Evolutionary conservation across 2,113 vertebrate species (phyloP).

Genomic region (Erythrolamprus reginae): DNA sequence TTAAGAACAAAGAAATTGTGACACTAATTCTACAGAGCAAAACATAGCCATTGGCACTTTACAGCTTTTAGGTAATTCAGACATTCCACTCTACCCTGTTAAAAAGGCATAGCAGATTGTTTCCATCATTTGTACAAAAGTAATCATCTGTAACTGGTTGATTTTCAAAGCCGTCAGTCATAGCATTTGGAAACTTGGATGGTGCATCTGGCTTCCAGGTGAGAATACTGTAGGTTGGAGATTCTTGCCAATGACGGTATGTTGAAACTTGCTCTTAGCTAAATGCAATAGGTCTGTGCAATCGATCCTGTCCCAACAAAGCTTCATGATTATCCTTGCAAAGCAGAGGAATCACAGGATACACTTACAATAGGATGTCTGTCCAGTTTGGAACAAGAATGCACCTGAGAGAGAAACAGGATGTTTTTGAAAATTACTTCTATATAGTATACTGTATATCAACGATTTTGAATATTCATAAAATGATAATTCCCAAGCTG

Average conservation of each 20-base stretch:
- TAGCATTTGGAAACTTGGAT: background rate
- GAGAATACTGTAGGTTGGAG: background rate
- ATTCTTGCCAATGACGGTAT: background rate
- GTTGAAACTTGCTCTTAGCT: background rate
- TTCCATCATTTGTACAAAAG: background rate
- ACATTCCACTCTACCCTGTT: background rate
- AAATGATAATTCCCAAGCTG: background rate
- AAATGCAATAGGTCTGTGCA: background rate
- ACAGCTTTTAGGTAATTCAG: background rate
- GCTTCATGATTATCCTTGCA: background rate
- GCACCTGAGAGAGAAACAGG: background rate
- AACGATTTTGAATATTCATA: background rate
- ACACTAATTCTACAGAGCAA: background rate
- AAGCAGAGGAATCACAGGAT: background rate
- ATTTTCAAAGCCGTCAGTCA: background rate
- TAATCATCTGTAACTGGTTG: background rate
- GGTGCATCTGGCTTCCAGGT: background rate
- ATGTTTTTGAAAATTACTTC: background rate
- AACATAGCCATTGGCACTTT: background rate
- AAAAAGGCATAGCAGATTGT: background rate
- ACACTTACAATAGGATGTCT: background rate
- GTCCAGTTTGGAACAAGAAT: background rate
- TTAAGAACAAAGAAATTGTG: background rate
- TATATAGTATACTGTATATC: background rate
- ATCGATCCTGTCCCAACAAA: background rate